Base-by-base conservation (phyloP, 2,113 vertebrate species). In the Carassius gibelio region DNA sequence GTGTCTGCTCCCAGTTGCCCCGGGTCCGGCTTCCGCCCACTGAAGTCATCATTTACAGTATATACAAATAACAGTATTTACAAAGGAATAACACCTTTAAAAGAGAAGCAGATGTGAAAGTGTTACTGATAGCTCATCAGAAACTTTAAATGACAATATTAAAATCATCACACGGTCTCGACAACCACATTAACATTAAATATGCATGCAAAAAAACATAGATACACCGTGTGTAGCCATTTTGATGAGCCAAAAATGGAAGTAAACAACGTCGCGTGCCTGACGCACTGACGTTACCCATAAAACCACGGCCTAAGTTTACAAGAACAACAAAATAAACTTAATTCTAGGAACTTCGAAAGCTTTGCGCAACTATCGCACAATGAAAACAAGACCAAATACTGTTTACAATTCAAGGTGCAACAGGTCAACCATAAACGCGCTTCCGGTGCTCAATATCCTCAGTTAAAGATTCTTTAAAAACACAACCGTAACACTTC, bases 1-100 rank as follows among this genome's bases (percentile, higher is more conserved):
- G 97, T 93, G 96, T 96, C 95, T 97, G 97, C 95, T 99, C 97
- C 97, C 96, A 98, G 97, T 81, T 98, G 87, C 96, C 96, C 94
- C 97, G 97, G 96, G 96, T 95, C 93, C 97, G 96, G 95, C 89
- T 97, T 83, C 97, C 95, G 94, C 97, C 97, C 96, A 99, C 96
- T 93, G 97, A 99, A 88, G 97, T 99, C 98, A 99, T 99, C 96
- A 98, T 99, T 99, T 99, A 99, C 98, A 99, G 97, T 99, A 99
- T 99, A 99, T 99, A 99, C 97, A 99, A 99, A 98, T 97, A 99
- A 97, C 95, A 98, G 97, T 99, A 99, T 99, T 98, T 99, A 99
- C 97, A 99, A 98, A 95, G 96, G 89, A 94, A 94, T 93, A 95
- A 96, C 94, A 95, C 95, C 98, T 99, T 94, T 15, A 38, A 72